A percentile compares a stretch with the other conserved stretches of the same genome.
Conservation (phyloP, 2,113 vertebrate genomes). For the Dasyprocta punctata region DNA sequence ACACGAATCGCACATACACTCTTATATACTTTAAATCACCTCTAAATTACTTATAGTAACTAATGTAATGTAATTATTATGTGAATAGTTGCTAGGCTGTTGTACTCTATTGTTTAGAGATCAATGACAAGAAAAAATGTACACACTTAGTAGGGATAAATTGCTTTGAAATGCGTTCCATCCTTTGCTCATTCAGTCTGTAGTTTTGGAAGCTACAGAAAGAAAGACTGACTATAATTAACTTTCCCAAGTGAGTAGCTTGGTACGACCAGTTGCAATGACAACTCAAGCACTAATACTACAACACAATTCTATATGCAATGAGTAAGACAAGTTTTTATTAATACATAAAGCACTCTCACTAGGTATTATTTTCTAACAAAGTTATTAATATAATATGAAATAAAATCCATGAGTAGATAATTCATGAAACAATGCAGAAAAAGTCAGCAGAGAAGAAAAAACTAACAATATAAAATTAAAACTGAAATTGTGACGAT, state of each 20-base stretch:
- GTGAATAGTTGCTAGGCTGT: not conserved
- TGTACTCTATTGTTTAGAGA: not conserved
- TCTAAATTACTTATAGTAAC: not conserved
- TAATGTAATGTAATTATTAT: not conserved
- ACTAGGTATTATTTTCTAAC: not conserved
- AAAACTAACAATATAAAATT: not conserved
- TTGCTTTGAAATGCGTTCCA: not conserved
- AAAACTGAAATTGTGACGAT: not conserved
- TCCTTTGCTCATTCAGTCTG: not conserved
- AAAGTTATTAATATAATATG: not conserved
- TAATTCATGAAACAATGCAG: not conserved
- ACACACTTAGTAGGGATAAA: accelerated
- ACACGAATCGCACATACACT: not conserved
- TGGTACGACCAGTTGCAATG: not conserved
- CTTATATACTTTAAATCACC: not conserved
- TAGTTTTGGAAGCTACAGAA: not conserved
- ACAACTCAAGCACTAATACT: not conserved
- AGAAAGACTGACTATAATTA: not conserved
- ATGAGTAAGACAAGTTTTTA: not conserved
- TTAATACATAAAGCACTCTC: not conserved
- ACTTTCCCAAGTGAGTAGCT: not conserved
- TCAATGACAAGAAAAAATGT: not conserved
- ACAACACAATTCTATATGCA: not conserved
- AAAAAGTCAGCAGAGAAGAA: not conserved
- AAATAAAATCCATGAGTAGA: not conserved